Evolutionary conservation across 2,888 invertebrate species (phyloP).

Genomic region (Chalcosyrphus nemorum): DNA sequence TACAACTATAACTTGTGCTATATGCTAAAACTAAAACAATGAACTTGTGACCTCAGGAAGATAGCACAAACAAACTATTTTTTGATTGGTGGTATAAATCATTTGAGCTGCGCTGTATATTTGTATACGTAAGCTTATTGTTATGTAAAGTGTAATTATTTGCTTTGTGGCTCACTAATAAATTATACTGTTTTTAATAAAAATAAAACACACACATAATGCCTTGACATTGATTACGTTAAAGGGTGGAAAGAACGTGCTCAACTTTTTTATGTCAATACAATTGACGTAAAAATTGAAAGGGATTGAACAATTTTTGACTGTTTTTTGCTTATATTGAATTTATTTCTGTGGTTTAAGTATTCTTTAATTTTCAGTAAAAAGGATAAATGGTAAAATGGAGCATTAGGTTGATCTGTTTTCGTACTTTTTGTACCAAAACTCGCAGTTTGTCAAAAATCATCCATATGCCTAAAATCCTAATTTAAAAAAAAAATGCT

Average conservation of each 20-base stretch:
- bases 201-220: neutral
- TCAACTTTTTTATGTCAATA: no score
- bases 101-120: slow-evolving; percentile 3
- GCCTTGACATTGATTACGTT: slow-evolving; percentile 4
- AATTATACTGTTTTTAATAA: neutral
- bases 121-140: slow-evolving; percentile 30
- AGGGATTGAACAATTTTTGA: no score
- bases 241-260: neutral
- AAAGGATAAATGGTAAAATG: no score
- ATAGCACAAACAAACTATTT: slow-evolving; percentile 26
- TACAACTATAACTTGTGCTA: neutral
- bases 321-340: no score
- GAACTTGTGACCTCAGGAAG: slow-evolving; percentile 32
- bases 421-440: no score
- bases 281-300: no score
- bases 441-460: no score
- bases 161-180: slow-evolving; percentile 5
- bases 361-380: no score
- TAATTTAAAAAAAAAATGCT: no score
- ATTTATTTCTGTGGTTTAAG: no score
- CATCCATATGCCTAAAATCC: no score
- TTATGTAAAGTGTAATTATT: slow-evolving; percentile 45
- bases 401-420: no score
- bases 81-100: slow-evolving; percentile 9
- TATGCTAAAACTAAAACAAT: slow-evolving; percentile 17